A percentile compares a stretch with the other conserved stretches of the same genome.
These are phyloP conservation scores for Zosterops borbonicus DNA, from an alignment of 2,113 vertebrate genomes.

Conservation along the genomic window DNA sequence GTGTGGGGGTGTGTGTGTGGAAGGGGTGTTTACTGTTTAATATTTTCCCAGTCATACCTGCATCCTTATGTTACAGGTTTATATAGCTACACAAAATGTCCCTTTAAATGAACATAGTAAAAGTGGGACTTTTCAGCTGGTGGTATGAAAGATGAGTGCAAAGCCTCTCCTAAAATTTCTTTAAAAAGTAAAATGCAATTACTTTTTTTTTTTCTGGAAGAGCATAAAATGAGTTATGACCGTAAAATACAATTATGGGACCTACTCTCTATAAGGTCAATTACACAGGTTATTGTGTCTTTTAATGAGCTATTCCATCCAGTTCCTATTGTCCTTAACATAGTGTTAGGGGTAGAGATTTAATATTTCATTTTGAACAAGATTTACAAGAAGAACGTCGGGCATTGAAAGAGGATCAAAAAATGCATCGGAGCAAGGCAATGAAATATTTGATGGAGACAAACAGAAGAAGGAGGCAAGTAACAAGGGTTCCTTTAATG, in stretches of 20 bases:
- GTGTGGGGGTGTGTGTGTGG: fast-evolving
- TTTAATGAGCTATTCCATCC: neutral
- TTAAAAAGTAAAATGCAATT: neutral
- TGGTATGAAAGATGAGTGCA: neutral
- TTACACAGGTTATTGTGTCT: neutral
- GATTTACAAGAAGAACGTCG: conserved; percentile 79
- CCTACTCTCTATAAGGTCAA: neutral
- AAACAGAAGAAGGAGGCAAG: conserved; percentile 87
- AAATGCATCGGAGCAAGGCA: conserved; percentile 73
- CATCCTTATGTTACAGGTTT: neutral
- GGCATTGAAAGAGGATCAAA: conserved; percentile 83
- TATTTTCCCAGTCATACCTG: neutral
- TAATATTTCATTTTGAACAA: conserved; percentile 59
- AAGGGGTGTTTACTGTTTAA: fast-evolving
- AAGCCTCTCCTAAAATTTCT: neutral
- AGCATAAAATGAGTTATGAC: neutral
- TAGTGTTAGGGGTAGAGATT: conserved; percentile 56
- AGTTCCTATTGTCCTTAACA: conserved; percentile 73
- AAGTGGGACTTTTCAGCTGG: neutral
- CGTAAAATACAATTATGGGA: neutral
- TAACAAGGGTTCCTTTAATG: neutral
- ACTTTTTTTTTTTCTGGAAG: neutral
- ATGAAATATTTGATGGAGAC: conserved; percentile 84
- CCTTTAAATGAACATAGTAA: neutral
- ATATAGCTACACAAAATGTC: neutral